phyloP scores from a whole-genome alignment of 2,113 vertebrate genomes.

The Rostratula benghalensis region DNA sequence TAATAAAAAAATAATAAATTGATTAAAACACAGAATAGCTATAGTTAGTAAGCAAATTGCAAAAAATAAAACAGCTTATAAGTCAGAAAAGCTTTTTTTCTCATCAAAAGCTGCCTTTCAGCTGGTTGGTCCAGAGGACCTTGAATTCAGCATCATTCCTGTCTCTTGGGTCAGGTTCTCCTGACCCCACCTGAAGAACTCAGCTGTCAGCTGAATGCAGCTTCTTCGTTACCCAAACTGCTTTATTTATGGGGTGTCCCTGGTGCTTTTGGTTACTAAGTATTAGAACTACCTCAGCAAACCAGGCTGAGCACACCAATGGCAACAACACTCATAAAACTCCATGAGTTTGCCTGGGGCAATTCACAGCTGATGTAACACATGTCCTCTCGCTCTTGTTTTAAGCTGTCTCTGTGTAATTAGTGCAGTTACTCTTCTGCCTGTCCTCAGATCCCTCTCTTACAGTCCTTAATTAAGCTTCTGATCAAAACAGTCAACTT shows the following conservation, averaged over 20 bases:
- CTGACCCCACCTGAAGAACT: neutral
- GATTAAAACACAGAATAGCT: neutral
- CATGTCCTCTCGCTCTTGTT: neutral
- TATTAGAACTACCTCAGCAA: neutral
- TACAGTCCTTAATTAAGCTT: neutral
- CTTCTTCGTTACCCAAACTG: neutral
- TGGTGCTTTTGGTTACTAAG: neutral
- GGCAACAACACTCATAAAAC: neutral
- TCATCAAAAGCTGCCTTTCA: neutral
- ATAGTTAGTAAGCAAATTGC: neutral
- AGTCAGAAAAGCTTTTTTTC: neutral
- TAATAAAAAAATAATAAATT: neutral
- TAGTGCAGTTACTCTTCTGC: neutral
- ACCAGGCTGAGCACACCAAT: neutral
- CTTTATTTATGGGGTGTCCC: neutral
- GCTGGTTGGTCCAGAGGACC: neutral
- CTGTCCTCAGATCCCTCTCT: neutral
- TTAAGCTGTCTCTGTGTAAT: neutral
- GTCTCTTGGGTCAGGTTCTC: neutral
- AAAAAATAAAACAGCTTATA: neutral
- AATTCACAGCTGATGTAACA: neutral
- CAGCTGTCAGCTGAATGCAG: neutral
- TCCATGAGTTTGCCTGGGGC: neutral
- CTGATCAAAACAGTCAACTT: neutral
- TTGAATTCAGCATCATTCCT: accelerated